phyloP scores from a whole-genome alignment of 2,797 vertebrate genomes.

The Lepus oiostolus region DNA sequence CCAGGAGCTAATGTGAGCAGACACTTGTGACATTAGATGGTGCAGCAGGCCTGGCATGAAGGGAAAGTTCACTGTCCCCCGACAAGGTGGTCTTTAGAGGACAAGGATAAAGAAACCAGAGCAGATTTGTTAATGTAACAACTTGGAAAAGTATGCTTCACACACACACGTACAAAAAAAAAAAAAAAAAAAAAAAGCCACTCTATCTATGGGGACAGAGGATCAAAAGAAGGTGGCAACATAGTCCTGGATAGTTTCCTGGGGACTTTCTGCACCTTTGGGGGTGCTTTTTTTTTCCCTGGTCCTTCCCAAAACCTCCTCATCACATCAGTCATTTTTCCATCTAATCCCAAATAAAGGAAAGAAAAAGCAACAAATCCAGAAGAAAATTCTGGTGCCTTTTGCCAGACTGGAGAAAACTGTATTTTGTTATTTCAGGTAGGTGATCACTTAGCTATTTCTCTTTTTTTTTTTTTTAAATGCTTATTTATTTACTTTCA shows the following conservation, averaged over 20 bases:
- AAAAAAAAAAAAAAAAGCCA: constrained; percentile 86
- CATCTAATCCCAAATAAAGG: not conserved
- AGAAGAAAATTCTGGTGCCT: not conserved
- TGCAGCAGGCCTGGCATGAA: constrained; percentile 88
- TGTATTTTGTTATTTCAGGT: not conserved
- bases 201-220: constrained; percentile 87
- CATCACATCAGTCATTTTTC: not conserved
- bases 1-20: constrained; percentile 91
- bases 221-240: constrained; percentile 80
- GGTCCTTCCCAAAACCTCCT: not conserved
- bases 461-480: not conserved
- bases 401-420: not conserved
- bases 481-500: too few relatives aligned
- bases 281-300: not conserved
- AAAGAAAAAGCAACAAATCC: not conserved
- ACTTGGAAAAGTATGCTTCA: constrained; percentile 90
- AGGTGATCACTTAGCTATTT: not conserved
- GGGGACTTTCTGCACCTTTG: not conserved
- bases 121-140: constrained; percentile 93
- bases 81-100: constrained; percentile 91
- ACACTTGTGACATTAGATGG: constrained; percentile 96
- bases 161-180: constrained; percentile 74
- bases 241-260: not conserved
- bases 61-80: constrained; percentile 89
- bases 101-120: constrained; percentile 90